Conservation (phyloP, 2,113 vertebrate species). For the Callaeas wilsoni region DNA sequence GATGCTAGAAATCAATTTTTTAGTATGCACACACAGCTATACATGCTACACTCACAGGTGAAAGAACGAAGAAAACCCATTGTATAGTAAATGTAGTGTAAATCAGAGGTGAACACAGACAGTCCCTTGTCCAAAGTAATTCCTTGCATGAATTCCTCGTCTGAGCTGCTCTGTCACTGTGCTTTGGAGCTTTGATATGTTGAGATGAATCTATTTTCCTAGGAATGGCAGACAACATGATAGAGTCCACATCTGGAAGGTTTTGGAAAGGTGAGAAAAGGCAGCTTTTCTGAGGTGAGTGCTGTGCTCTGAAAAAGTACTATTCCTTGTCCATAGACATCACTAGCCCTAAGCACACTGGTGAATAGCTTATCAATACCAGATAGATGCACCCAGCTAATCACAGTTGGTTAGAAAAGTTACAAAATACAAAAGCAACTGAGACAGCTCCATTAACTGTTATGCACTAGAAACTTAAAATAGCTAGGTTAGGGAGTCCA, state of each 20-base stretch:
- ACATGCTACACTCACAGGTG: background rate
- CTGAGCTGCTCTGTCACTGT: background rate
- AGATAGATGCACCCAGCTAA: background rate
- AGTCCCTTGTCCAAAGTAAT: background rate
- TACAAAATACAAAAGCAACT: background rate
- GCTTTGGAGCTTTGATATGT: background rate
- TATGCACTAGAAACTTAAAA: background rate
- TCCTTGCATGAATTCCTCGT: background rate
- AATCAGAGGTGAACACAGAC: background rate
- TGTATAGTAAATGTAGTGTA: background rate
- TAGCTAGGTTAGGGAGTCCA: background rate
- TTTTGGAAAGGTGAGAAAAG: background rate
- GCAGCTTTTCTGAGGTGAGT: background rate
- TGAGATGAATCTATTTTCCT: background rate
- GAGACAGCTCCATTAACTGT: background rate
- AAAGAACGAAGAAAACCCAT: background rate
- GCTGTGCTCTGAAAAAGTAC: background rate
- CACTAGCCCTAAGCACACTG: background rate
- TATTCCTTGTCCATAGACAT: background rate
- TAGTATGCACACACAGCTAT: accelerated
- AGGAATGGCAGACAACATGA: background rate
- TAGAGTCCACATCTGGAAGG: background rate
- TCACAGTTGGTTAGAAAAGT: background rate
- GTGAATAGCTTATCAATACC: background rate
- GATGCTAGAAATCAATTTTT: background rate